Conservation (phyloP, 2,113 vertebrate genomes). For the Fulica atra region DNA sequence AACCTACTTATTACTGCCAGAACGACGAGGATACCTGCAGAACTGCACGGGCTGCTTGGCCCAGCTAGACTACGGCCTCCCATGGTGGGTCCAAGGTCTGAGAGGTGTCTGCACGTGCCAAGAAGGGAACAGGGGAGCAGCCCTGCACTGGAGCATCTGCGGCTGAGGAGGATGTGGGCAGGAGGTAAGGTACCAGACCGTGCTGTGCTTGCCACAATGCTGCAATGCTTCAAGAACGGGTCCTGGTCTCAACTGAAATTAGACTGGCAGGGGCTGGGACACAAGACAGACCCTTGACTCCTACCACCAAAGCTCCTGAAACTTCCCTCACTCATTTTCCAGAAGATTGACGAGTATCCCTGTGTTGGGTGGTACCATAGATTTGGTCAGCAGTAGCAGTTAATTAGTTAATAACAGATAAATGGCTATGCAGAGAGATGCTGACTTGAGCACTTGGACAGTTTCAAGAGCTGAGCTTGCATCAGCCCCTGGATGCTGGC, state of each 20-base stretch:
- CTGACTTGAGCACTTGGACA: neutral
- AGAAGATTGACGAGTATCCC: neutral
- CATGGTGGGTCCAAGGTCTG: fast-evolving
- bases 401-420: neutral
- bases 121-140: neutral
- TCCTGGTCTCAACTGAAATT: neutral
- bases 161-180: neutral
- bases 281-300: neutral
- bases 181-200: neutral
- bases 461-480: neutral
- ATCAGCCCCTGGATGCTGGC: neutral
- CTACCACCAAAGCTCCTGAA: neutral
- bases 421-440: neutral
- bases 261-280: neutral
- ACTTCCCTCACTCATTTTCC: neutral
- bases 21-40: neutral
- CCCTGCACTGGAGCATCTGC: neutral
- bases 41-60: neutral
- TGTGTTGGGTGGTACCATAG: neutral
- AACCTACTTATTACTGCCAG: neutral
- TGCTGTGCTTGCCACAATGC: fast-evolving
- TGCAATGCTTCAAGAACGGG: neutral
- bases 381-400: neutral
- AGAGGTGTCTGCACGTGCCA: neutral
- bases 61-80: neutral